Base-by-base conservation (phyloP, 2,113 vertebrate genomes). In the Tiliqua scincoides region DNA sequence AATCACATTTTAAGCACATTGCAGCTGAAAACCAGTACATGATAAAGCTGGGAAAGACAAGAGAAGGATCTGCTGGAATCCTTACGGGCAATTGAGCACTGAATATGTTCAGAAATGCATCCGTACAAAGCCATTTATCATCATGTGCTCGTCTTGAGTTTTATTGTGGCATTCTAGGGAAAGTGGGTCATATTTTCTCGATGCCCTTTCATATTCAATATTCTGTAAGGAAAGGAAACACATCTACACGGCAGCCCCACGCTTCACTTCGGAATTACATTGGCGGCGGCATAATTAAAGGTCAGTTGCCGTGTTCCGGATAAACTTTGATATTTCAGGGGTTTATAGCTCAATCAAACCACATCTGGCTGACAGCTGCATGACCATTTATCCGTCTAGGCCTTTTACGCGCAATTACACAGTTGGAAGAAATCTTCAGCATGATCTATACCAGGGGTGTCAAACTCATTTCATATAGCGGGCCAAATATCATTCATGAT, bases 251-350 rank as follows among this genome's bases (percentile, higher is more conserved):
- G 82, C 82, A 83, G 40, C 68, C 70, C 82, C 70, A 73, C 25
- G 17, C 25, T 88, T 83, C 79, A 85, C 87, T 81, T 88, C 7
- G 75, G 48, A 68, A 85, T 88, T 68, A 84, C 70, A 89, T 90
- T 85, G 85, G 63, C 59, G 10, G 18, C 83, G 84, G 88, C 90
- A 89, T 90, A 88, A 85, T 83, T 86, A 92, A 92, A 92, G 89
- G 86, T 93, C 79, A 90, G 63, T 90, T 90, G 63, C 89, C 90
- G 88, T 82, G 81, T 80, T 88, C 57, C 23, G 54, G 73, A 78
- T 83, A 68, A 77, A 83, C 32, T 92, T 62, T 92, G 89, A 88
- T 89, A 89, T 91, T 90, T 90, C 87, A 88, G n/a, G 84, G 62
- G 8, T 14, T 93, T 93, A 91, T 87, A 84, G 88, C 63, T 61